These are phyloP conservation scores for Thrips palmi DNA, from an alignment of 1,140 invertebrate species.

Conservation along the genomic window DNA sequence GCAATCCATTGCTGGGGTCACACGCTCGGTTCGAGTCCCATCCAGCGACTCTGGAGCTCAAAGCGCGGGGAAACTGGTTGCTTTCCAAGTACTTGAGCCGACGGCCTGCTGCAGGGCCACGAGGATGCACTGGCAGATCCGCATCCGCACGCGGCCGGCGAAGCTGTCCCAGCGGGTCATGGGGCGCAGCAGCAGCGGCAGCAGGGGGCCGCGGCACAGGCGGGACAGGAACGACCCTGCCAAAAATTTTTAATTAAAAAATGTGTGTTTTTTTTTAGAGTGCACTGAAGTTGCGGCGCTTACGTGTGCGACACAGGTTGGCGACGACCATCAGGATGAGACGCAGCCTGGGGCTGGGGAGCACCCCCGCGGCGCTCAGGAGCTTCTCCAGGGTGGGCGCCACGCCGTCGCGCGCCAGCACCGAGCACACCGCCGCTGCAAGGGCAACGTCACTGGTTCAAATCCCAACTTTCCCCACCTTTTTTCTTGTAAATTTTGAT, in stretches of 20 bases:
- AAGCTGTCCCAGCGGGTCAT: conserved; percentile 35
- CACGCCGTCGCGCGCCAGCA: conserved; percentile 41
- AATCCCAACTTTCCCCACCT: not conserved
- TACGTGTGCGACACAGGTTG: conserved; percentile 42
- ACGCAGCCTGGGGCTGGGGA: conserved; percentile 37
- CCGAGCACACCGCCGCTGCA: conserved; percentile 36
- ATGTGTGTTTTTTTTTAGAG: conserved; percentile 4
- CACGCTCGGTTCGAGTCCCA: too few relatives aligned
- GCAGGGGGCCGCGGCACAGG: not conserved
- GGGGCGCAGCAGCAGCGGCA: not conserved
- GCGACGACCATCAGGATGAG: conserved; percentile 41
- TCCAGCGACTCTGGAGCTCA: too few relatives aligned
- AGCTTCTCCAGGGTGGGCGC: conserved; percentile 39
- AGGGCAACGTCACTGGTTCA: conserved; percentile 14
- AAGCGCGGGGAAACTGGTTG: too few relatives aligned
- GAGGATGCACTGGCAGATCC: conserved; percentile 35
- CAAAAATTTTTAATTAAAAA: conserved; percentile 10
- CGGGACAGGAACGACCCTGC: not conserved
- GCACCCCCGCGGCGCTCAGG: conserved; percentile 36
- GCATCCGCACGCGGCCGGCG: conserved; percentile 37
- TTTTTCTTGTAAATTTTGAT: not conserved
- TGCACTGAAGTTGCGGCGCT: conserved; percentile 19
- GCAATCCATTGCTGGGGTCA: conserved; percentile 39
- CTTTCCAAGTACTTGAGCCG: too few relatives aligned
- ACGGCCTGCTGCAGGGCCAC: conserved; percentile 30